These are phyloP conservation scores for Sesamia inferens DNA, from an alignment of 2,888 invertebrate species.

Conservation along the genomic window DNA sequence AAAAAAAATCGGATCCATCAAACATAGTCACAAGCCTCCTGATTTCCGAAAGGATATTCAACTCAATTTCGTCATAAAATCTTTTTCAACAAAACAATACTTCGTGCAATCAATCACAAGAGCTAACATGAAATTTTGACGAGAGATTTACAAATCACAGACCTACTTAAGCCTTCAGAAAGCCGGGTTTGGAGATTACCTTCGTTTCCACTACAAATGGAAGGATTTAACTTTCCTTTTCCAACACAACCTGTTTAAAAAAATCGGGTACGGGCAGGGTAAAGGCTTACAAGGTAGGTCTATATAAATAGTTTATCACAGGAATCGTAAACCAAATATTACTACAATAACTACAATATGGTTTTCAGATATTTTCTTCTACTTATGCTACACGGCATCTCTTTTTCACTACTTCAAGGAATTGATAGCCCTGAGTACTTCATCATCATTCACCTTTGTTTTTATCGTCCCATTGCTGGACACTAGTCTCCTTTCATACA, in stretches of 20 bases:
- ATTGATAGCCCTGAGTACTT: too few species aligned
- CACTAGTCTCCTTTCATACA: too few species aligned
- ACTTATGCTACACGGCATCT: too few species aligned
- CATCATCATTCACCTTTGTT: too few species aligned
- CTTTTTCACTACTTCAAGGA: too few species aligned
- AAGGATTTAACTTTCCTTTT: slow-evolving; percentile 17
- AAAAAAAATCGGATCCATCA: not conserved
- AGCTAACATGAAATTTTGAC: slow-evolving; percentile 11
- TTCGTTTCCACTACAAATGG: slow-evolving; percentile 13
- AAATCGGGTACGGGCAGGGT: too few species aligned
- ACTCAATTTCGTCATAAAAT: slow-evolving; percentile 1
- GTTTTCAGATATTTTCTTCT: too few species aligned
- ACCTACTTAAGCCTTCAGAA: not conserved
- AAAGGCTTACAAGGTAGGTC: too few species aligned
- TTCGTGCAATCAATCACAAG: slow-evolving; percentile 28
- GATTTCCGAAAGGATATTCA: not conserved
- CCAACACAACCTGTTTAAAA: not conserved
- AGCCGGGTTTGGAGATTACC: slow-evolving; percentile 25
- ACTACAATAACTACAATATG: too few species aligned
- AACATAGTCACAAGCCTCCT: not conserved
- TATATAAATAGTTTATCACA: too few species aligned
- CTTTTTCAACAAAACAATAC: slow-evolving; percentile 17
- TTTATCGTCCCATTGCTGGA: too few species aligned
- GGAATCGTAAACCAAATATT: too few species aligned
- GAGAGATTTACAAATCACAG: slow-evolving; percentile 36